These are phyloP conservation scores for Papilio polytes DNA, from an alignment of 1,140 invertebrate species.

Conservation along the genomic window DNA sequence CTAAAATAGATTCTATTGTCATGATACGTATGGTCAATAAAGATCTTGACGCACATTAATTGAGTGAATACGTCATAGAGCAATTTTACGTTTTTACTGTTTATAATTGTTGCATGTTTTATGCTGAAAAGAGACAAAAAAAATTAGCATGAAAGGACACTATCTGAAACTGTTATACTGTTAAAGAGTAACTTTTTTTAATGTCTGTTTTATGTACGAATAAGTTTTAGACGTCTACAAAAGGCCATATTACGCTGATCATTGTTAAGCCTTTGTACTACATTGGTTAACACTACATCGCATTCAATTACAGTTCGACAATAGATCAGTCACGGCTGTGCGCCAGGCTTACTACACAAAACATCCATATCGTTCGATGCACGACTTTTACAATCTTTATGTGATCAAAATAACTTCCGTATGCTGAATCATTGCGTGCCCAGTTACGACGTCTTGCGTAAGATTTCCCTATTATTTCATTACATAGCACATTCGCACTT, in stretches of 20 bases:
- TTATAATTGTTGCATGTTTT: not conserved
- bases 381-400: slow-evolving; percentile 37
- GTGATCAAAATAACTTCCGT: slow-evolving; percentile 35
- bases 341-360: not conserved
- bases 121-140: too few relatives aligned
- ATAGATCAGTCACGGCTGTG: slow-evolving; percentile 12
- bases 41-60: not conserved
- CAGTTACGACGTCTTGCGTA: slow-evolving; percentile 29
- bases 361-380: slow-evolving; percentile 16
- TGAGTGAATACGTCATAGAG: slow-evolving; percentile 3
- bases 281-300: slow-evolving; percentile 17
- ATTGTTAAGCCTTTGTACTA: not conserved
- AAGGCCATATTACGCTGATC: not conserved
- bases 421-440: slow-evolving; percentile 34
- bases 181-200: too few relatives aligned
- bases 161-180: too few relatives aligned
- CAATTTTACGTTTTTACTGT: not conserved
- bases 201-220: not conserved
- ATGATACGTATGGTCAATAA: not conserved
- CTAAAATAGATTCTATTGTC: slow-evolving; percentile 17
- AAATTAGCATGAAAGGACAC: not conserved
- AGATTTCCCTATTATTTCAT: slow-evolving; percentile 33
- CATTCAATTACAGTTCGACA: slow-evolving; percentile 4
- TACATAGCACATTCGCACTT: slow-evolving; percentile 18
- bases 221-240: not conserved